These are phyloP conservation scores for Bungarus multicinctus DNA, from an alignment of 2,113 vertebrate genomes.

Conservation along the genomic window DNA sequence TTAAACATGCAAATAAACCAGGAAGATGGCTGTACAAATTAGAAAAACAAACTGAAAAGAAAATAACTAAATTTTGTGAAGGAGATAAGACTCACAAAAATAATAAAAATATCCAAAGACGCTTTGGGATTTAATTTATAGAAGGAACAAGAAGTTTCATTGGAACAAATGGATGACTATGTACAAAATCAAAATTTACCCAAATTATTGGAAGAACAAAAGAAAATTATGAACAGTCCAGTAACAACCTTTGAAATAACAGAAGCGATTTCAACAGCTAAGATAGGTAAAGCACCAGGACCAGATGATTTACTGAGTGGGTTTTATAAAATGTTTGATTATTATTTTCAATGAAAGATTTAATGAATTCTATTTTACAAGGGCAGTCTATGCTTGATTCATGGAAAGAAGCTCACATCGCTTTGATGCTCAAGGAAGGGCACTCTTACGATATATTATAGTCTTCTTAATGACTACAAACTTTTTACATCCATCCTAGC, in stretches of 20 bases:
- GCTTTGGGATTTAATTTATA: background rate
- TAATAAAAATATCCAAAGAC: background rate
- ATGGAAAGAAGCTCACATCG: background rate
- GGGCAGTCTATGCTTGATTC: background rate
- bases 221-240: background rate
- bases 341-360: background rate
- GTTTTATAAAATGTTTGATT: background rate
- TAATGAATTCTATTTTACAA: background rate
- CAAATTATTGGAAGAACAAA: background rate
- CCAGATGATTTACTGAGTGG: background rate
- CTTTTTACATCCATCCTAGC: background rate
- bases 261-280: background rate
- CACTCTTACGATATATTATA: background rate
- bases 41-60: background rate
- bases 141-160: background rate
- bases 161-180: background rate
- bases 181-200: background rate
- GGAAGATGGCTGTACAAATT: background rate
- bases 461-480: background rate
- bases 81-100: background rate
- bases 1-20: background rate
- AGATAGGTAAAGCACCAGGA: background rate
- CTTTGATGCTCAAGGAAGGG: background rate
- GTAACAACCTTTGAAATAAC: background rate
- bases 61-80: background rate